phyloP scores from a whole-genome alignment of 2,888 invertebrate genomes.

The Crossocerus cetratus region DNA sequence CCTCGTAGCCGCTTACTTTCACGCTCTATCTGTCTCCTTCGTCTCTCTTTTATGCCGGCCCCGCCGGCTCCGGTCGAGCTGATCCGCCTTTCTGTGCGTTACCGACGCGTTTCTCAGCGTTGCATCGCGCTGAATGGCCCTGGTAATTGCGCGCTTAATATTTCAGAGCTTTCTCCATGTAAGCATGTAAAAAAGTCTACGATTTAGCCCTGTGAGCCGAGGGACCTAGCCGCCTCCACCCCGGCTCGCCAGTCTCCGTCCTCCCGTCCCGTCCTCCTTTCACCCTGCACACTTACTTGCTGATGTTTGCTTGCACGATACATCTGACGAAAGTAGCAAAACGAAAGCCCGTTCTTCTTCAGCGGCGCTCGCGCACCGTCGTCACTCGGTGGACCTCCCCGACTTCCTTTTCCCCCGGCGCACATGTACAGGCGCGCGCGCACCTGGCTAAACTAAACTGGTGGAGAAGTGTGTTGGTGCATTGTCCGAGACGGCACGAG shows the following conservation, averaged over 20 bases:
- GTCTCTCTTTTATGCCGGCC: background rate
- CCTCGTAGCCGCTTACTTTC: background rate
- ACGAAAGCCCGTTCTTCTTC: slow-evolving; percentile 62
- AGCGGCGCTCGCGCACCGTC: slow-evolving; percentile 6
- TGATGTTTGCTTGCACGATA: slow-evolving; percentile 50
- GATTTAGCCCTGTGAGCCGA: slow-evolving; percentile 64
- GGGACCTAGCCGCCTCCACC: slow-evolving; percentile 9
- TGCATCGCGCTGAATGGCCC: slow-evolving; percentile 74
- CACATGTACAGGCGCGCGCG: slow-evolving; percentile 1
- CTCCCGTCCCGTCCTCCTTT: slow-evolving; percentile 45
- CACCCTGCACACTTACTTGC: slow-evolving; percentile 56
- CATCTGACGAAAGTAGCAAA: slow-evolving; percentile 65
- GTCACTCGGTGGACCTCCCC: slow-evolving; percentile 35
- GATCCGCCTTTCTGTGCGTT: slow-evolving; percentile 46
- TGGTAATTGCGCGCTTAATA: slow-evolving; percentile 77
- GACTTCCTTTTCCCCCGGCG: slow-evolving; percentile 35
- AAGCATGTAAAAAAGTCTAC: slow-evolving; percentile 71
- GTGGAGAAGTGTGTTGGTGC: background rate
- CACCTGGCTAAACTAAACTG: slow-evolving; percentile 26
- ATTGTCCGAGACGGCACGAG: background rate
- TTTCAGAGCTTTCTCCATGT: slow-evolving; percentile 74
- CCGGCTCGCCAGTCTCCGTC: slow-evolving; percentile 29
- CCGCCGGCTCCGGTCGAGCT: slow-evolving; percentile 8
- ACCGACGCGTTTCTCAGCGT: slow-evolving; percentile 61
- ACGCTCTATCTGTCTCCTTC: slow-evolving; percentile 1